Evolutionary conservation across 2,113 vertebrate genomes (phyloP).

Genomic region (Nannospalax galili): DNA sequence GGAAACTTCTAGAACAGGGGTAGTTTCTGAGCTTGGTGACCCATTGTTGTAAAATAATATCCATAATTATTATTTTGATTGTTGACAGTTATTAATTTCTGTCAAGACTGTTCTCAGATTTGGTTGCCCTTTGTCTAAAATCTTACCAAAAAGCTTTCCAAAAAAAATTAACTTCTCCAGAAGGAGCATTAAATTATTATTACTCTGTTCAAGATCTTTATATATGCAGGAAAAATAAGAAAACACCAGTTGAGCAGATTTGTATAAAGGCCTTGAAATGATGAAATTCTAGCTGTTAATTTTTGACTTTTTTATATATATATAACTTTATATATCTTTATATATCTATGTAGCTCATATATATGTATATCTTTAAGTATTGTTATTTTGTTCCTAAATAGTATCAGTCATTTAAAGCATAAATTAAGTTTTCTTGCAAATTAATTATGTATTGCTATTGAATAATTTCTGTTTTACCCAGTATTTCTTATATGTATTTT

Average conservation of each 20-base stretch:
- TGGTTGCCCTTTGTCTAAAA: conserved; percentile 24
- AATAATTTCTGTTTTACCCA: conserved; percentile 64
- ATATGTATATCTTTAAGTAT: background rate
- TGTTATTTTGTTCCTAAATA: conserved; percentile 55
- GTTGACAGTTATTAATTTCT: conserved; percentile 58
- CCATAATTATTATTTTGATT: background rate
- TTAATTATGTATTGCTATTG: conserved; percentile 70
- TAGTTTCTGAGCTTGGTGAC: conserved; percentile 37
- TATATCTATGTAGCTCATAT: too few species aligned
- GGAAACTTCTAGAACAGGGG: conserved; percentile 29
- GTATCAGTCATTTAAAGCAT: conserved; percentile 52
- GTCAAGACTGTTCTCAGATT: background rate
- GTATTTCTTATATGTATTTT: conserved; percentile 69
- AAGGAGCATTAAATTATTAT: too few species aligned
- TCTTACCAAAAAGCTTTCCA: background rate
- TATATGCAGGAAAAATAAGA: too few species aligned
- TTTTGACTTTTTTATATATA: background rate
- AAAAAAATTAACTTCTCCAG: background rate
- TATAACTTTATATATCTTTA: background rate
- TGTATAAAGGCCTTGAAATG: background rate
- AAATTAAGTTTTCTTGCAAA: conserved; percentile 71
- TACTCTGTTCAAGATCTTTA: too few species aligned
- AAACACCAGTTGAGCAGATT: background rate
- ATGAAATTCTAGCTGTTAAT: background rate
- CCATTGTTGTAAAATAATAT: conserved; percentile 53